Evolutionary conservation across 2,113 vertebrate species (phyloP), one percentile per base, ranked within the genome.

Genomic region (Alligator mississippiensis): DNA sequence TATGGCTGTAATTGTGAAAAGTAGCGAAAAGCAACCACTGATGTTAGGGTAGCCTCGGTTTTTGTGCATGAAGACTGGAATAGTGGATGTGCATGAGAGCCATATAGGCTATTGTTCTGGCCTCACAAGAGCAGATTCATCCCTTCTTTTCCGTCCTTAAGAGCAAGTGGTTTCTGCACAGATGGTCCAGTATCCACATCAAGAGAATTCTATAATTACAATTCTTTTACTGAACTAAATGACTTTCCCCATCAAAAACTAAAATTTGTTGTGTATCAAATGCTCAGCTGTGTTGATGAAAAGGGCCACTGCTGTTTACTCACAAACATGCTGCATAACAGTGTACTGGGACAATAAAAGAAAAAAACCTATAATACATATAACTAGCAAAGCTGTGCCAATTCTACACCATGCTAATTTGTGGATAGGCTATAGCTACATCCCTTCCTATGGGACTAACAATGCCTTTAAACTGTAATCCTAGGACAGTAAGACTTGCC

Each of bases 401-500:
- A 77, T 74, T 85, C 81, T 94, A 15, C 47, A 76, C 16, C 0
- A 1, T 15, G 28, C 9, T 80, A 4, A 76, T 78, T 93, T 90
- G 77, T 72, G 3, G 76, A 61, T 76, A 4, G 16, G 8, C 66
- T 30, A 76, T 28, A 18, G 77, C 25, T 25, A 92, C 5, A 80
- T 25, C 6, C 75, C 30, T 70, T 84, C 19, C 38, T 80, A 18
- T 62, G 55, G 79, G 16, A 17, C 57, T 92, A 34, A 60, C 60
- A 85, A 15, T 59, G 28, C 59, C 55, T 75, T 89, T 77, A 92
- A 15, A 61, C 77, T 79, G 64, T 64, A 94, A 93, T 84, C 25
- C 38, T 27, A 61, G 79, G 61, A 66, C 64, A 90, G 77, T 61
- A 79, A 5, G 30, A 75, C 60, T 77, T 85, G 30, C 16, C 79